These are phyloP conservation scores for Cheilosia scutellata DNA, from an alignment of 2,888 invertebrate species.

Conservation along the genomic window DNA sequence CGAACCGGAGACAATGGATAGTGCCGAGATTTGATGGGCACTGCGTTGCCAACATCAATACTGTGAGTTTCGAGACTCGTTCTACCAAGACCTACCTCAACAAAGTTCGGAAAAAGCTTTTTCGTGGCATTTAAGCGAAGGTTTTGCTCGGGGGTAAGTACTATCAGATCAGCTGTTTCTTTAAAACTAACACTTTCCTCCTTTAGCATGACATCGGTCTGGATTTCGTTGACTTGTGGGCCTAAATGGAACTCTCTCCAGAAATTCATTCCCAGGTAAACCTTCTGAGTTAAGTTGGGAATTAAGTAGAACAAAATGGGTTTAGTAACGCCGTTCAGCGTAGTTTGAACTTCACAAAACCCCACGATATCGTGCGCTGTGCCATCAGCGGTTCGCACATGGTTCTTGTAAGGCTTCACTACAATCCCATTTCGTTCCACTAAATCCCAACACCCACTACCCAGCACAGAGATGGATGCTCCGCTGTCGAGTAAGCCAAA, in stretches of 20 bases:
- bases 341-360: background rate
- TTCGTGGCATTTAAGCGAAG: background rate
- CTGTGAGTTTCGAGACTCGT: background rate
- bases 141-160: background rate
- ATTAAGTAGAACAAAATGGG: constrained; percentile 1
- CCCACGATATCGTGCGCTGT: background rate
- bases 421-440: too few relatives aligned
- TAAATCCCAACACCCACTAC: too few relatives aligned
- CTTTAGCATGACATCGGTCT: background rate
- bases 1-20: background rate
- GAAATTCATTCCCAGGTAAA: background rate
- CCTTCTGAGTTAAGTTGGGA: constrained; percentile 2
- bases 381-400: constrained; percentile 4
- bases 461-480: background rate
- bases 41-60: constrained; percentile 1
- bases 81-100: background rate
- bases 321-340: background rate
- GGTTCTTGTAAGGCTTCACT: too few relatives aligned
- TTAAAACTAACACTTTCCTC: background rate
- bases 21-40: constrained; percentile 3
- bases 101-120: background rate
- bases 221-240: constrained; percentile 2
- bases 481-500: background rate
- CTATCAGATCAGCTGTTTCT: background rate
- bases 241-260: background rate